phyloP scores from a whole-genome alignment of 1,140 invertebrate genomes.

The Polypedilum pembai region DNA sequence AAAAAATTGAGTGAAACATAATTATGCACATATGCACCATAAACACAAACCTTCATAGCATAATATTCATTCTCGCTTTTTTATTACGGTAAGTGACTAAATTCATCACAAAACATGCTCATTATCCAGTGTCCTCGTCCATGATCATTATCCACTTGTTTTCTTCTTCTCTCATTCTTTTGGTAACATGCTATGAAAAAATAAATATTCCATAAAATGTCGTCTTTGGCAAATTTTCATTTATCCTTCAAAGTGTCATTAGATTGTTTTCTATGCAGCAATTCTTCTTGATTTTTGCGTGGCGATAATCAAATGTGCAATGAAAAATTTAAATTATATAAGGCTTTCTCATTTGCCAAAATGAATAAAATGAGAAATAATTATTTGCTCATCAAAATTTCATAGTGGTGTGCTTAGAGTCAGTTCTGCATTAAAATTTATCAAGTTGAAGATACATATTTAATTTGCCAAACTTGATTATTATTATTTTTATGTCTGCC shows the following conservation, averaged over 20 bases:
- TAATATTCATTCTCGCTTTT: conserved; percentile 19
- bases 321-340: background rate
- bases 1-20: conserved; percentile 19
- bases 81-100: background rate
- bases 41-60: background rate
- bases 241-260: too few relatives aligned
- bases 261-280: background rate
- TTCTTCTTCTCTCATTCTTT: background rate
- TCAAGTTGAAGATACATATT: background rate
- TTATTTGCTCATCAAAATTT: too few relatives aligned
- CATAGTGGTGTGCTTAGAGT: too few relatives aligned
- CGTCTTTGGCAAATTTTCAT: too few relatives aligned
- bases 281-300: background rate
- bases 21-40: conserved; percentile 25
- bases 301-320: conserved; percentile 6
- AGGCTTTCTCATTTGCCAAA: background rate
- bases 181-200: background rate
- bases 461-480: conserved; percentile 8
- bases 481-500: background rate
- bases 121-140: background rate
- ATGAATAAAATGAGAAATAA: too few relatives aligned
- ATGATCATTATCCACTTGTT: background rate
- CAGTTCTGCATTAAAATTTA: too few relatives aligned
- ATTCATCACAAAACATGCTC: too few relatives aligned
- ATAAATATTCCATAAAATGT: too few relatives aligned